Conservation (phyloP, 2,797 vertebrate genomes). For the Xiphophorus birchmanni region DNA sequence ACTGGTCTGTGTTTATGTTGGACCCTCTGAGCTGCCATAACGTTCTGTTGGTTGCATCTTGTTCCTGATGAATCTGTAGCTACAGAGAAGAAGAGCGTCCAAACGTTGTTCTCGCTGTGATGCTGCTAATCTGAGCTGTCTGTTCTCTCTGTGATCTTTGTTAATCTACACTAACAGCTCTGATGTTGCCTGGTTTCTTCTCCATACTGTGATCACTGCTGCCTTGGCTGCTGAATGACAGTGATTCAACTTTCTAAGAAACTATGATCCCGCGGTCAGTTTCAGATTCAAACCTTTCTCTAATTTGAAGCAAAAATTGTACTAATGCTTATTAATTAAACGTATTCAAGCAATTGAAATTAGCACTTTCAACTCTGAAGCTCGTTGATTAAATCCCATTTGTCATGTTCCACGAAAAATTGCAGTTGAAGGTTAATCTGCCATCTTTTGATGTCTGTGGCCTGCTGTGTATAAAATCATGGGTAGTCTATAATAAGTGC, state of each 20-base stretch:
- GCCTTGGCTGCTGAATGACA: not conserved
- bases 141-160: constrained; percentile 29
- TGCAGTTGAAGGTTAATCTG: not conserved
- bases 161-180: constrained; percentile 22
- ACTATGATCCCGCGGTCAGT: not conserved
- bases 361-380: not conserved
- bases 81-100: not conserved
- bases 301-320: not conserved
- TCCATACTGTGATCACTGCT: constrained; percentile 20
- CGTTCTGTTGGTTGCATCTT: constrained; percentile 4
- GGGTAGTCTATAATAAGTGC: not conserved
- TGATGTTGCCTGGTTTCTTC: constrained; percentile 31
- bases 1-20: not conserved
- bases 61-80: constrained; percentile 4
- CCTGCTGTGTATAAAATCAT: not conserved
- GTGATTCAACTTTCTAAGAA: not conserved
- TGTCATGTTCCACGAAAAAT: not conserved
- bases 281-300: not conserved
- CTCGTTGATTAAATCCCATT: not conserved
- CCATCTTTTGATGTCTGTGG: not conserved
- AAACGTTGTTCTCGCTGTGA: constrained; percentile 35
- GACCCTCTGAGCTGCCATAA: constrained; percentile 10
- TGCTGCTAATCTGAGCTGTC: constrained; percentile 39
- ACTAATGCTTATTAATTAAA: too few relatives aligned
- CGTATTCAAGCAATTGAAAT: not conserved